phyloP scores from a whole-genome alignment of 1,140 invertebrate genomes.

The Nasonia longicornis region DNA sequence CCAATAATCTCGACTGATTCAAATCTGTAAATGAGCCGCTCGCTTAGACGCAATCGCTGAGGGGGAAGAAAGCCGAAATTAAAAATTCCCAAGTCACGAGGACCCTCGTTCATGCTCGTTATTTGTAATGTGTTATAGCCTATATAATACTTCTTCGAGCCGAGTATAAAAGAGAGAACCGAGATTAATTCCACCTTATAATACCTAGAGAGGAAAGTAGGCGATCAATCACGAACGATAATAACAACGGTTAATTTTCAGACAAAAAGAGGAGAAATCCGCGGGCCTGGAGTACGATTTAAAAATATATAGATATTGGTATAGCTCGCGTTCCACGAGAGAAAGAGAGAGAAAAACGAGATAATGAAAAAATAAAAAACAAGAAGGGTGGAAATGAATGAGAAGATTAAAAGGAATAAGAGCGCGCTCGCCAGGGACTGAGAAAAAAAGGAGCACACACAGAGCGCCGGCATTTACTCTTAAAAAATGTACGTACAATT shows the following conservation, averaged over 20 bases:
- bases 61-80: not conserved
- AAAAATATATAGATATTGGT: not conserved
- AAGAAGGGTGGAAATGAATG: slow-evolving; percentile 7
- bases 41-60: not conserved
- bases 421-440: not conserved
- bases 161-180: not conserved
- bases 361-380: not conserved
- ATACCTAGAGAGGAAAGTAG: not conserved
- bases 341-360: not conserved
- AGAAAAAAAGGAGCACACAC: not conserved
- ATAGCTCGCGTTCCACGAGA: too few relatives aligned
- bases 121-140: too few relatives aligned
- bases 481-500: not conserved
- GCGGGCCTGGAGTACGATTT: not conserved
- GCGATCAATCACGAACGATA: not conserved
- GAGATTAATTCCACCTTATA: not conserved
- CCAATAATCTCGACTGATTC: not conserved
- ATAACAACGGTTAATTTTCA: slow-evolving; percentile 7
- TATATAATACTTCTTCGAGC: too few relatives aligned
- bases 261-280: not conserved
- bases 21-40: not conserved
- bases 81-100: not conserved
- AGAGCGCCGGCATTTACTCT: not conserved
- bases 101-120: not conserved
- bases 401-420: slow-evolving; percentile 17